phyloP scores from a whole-genome alignment of 2,888 invertebrate species.

The Pyrgus malvae region DNA sequence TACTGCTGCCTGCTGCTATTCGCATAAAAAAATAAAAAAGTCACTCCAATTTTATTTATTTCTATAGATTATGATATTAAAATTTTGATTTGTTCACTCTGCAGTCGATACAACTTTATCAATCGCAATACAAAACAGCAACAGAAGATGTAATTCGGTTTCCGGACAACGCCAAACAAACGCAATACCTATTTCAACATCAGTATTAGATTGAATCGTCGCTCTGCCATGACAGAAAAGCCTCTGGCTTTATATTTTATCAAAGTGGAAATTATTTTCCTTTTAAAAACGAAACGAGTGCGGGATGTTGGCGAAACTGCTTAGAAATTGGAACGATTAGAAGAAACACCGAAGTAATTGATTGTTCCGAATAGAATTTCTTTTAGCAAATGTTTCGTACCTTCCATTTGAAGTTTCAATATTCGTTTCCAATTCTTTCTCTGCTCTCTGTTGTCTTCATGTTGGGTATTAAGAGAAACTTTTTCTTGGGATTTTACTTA shows the following conservation, averaged over 20 bases:
- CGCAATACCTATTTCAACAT: conserved; percentile 48
- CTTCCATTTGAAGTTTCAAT: conserved; percentile 4
- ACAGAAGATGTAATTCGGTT: conserved; percentile 2
- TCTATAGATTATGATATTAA: too few relatives aligned
- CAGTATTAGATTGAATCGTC: conserved; percentile 56
- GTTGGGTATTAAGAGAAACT: too few relatives aligned
- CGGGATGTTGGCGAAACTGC: conserved; percentile 17
- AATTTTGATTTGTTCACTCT: too few relatives aligned
- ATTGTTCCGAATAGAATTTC: conserved; percentile 20
- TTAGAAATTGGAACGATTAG: conserved; percentile 26
- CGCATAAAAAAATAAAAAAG: too few relatives aligned
- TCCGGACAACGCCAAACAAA: conserved; percentile 35
- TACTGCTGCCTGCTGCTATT: too few relatives aligned
- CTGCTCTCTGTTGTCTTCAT: too few relatives aligned
- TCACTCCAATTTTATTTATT: too few relatives aligned
- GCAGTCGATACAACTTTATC: conserved; percentile 7
- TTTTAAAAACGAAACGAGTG: conserved; percentile 37
- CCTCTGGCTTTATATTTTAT: conserved; percentile 54
- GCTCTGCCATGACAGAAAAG: conserved; percentile 46
- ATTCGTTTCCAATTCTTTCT: background rate
- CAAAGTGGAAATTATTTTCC: conserved; percentile 53
- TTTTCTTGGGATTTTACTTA: too few relatives aligned
- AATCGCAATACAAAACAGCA: conserved; percentile 30
- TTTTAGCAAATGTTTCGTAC: conserved; percentile 5
- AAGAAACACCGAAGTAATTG: conserved; percentile 20